These are phyloP conservation scores for Entosphenus tridentatus DNA, from an alignment of 2,113 vertebrate species.

Conservation along the genomic window DNA sequence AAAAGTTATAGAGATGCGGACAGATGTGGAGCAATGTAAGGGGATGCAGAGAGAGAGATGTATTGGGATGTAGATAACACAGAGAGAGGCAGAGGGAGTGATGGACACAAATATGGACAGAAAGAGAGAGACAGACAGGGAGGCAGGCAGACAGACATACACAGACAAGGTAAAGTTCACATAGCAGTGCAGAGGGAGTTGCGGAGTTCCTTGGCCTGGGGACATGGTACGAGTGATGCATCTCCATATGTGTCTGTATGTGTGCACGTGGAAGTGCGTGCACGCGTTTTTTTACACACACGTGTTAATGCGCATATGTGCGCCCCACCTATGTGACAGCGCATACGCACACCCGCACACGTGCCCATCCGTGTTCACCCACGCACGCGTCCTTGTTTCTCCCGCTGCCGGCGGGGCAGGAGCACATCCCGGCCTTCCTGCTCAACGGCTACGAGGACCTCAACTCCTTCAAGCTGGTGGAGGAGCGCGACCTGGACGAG, in stretches of 20 bases:
- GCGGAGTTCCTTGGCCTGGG: too few species aligned
- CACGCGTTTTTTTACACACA: neutral
- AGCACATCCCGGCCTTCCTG: constrained; percentile 93
- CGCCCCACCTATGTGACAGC: neutral
- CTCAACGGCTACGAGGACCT: constrained; percentile 96
- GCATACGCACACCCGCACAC: neutral
- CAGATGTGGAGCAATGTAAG: neutral
- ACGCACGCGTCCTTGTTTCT: too few species aligned
- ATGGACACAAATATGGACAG: neutral
- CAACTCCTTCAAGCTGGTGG: constrained; percentile 85
- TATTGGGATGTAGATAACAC: too few species aligned
- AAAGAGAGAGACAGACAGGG: neutral
- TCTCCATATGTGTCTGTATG: neutral
- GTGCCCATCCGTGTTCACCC: too few species aligned
- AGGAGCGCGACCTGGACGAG: constrained; percentile 91
- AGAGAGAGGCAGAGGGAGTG: too few species aligned
- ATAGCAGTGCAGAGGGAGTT: too few species aligned
- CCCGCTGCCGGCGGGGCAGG: constrained; percentile 21
- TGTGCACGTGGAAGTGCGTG: neutral
- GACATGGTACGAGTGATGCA: neutral
- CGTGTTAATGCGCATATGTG: neutral
- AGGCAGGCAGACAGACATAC: neutral
- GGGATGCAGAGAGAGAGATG: neutral
- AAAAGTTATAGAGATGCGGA: neutral
- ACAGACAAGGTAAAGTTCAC: neutral